Evolutionary conservation across 2,797 vertebrate species (phyloP).

Genomic region (Picus viridis): DNA sequence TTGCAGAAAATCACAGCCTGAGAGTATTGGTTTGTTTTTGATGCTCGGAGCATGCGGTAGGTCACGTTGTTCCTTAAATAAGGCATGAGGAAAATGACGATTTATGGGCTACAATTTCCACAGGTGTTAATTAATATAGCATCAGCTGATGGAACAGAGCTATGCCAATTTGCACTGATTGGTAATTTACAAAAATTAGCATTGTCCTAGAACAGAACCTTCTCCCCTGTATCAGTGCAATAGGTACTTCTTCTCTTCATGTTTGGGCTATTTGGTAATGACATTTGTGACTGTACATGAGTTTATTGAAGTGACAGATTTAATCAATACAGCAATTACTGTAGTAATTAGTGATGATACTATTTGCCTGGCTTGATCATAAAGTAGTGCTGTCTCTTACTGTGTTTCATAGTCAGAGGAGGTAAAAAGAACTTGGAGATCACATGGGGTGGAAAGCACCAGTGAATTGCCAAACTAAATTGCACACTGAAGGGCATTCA

Average conservation of each 20-base stretch:
- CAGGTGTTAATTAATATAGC: background rate
- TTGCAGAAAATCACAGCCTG: background rate
- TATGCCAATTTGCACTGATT: background rate
- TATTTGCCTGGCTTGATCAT: background rate
- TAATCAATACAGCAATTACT: constrained; percentile 15
- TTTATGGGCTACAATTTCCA: background rate
- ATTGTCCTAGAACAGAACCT: background rate
- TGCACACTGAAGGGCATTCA: background rate
- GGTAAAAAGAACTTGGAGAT: background rate
- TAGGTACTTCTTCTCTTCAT: background rate
- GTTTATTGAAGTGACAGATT: constrained; percentile 10
- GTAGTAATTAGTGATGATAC: background rate
- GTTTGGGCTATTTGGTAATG: constrained; percentile 23
- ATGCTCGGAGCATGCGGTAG: background rate
- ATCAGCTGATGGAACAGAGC: background rate
- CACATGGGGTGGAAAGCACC: background rate
- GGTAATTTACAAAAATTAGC: background rate
- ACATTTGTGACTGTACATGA: background rate
- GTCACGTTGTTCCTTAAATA: background rate
- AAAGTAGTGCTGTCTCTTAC: background rate
- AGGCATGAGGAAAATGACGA: background rate
- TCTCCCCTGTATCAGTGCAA: background rate
- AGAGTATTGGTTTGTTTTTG: background rate
- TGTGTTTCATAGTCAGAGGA: background rate
- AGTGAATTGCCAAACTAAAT: background rate